Evolutionary conservation across 2,888 invertebrate genomes (phyloP).

Genomic region (Entomobrya multifasciata): DNA sequence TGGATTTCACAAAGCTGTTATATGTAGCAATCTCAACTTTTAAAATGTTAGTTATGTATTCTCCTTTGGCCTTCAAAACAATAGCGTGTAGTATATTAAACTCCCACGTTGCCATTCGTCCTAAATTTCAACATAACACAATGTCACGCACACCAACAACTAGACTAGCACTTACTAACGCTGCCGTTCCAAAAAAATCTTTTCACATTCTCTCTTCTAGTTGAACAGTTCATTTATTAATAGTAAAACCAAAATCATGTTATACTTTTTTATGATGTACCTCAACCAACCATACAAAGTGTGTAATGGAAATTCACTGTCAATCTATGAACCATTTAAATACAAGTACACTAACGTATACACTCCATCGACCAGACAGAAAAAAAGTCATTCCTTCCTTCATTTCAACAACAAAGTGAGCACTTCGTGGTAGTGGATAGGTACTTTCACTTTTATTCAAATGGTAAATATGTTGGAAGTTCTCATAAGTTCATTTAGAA

Average conservation of each 20-base stretch:
- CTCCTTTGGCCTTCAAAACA: constrained; percentile 21
- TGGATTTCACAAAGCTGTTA: background rate
- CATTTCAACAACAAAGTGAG: constrained; percentile 7
- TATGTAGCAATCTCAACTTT: background rate
- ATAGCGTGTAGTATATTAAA: background rate
- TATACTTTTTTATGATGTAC: background rate
- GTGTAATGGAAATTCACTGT: background rate
- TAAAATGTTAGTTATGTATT: background rate
- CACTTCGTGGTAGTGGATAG: background rate
- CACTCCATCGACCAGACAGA: background rate
- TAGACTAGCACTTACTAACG: background rate
- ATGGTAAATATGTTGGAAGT: constrained; percentile 26
- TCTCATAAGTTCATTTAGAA: constrained; percentile 56
- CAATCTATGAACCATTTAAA: constrained; percentile 2
- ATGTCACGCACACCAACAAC: constrained; percentile 49
- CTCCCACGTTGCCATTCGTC: background rate
- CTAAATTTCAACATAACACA: constrained; percentile 53
- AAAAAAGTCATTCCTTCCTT: background rate
- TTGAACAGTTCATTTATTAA: constrained; percentile 33
- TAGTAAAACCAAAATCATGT: constrained; percentile 28
- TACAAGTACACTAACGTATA: too few species aligned
- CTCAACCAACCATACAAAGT: too few species aligned
- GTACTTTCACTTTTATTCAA: background rate
- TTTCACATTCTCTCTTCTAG: background rate
- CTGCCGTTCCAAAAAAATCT: background rate